phyloP scores from a whole-genome alignment of 1,140 invertebrate species.

The Nixonia krombeini region DNA sequence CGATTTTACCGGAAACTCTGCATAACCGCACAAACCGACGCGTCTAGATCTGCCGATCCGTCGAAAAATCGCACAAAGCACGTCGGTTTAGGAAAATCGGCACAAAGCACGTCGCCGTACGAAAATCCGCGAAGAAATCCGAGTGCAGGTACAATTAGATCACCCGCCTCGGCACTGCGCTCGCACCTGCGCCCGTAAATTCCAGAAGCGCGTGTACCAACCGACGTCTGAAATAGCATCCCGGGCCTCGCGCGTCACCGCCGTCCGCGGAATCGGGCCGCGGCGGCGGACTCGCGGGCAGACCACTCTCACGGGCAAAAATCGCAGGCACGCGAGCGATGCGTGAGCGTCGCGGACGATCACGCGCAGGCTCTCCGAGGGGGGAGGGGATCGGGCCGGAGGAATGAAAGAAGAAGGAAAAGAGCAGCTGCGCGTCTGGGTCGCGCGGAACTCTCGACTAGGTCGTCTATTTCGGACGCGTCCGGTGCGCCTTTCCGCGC shows the following conservation, averaged over 20 bases:
- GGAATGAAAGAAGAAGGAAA: too few relatives aligned
- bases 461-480: conserved; percentile 37
- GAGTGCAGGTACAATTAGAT: background rate
- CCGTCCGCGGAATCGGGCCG: too few relatives aligned
- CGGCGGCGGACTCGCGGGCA: too few relatives aligned
- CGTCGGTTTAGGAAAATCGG: too few relatives aligned
- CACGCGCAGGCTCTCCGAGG: too few relatives aligned
- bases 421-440: background rate
- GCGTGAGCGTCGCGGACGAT: background rate
- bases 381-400: too few relatives aligned
- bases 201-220: background rate
- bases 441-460: conserved; percentile 19
- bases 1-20: background rate
- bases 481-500: conserved; percentile 13
- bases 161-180: too few relatives aligned
- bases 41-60: too few relatives aligned
- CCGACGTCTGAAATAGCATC: background rate
- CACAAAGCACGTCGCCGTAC: too few relatives aligned
- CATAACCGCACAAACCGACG: too few relatives aligned
- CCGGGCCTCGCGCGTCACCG: background rate
- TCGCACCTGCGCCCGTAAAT: background rate
- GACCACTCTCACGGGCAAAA: too few relatives aligned
- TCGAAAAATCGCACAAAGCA: too few relatives aligned
- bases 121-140: background rate
- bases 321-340: background rate